Evolutionary conservation across 2,888 invertebrate species (phyloP).

Genomic region (Aspidiotus rigidus): DNA sequence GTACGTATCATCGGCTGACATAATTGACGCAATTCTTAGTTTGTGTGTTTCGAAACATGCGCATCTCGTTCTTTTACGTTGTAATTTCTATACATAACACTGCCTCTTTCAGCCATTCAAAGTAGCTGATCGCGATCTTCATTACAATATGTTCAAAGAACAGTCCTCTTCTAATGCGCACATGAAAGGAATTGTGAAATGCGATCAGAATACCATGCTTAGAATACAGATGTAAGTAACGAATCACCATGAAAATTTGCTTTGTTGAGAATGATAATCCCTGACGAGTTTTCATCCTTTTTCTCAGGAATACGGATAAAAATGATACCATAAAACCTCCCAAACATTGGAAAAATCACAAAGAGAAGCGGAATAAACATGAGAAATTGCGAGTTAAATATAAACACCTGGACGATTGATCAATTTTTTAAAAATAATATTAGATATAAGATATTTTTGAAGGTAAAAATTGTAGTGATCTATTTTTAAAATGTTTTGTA

Average conservation of each 20-base stretch:
- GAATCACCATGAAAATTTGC: not conserved
- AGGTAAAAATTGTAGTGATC: no score
- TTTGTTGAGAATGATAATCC: not conserved
- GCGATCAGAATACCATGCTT: conserved; percentile 9
- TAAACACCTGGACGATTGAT: conserved; percentile 70
- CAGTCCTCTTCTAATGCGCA: conserved; percentile 18
- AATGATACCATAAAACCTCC: no score
- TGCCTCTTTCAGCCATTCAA: conserved; percentile 24
- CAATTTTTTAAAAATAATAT: no score
- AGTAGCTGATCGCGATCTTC: conserved; percentile 25
- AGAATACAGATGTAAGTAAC: conserved; percentile 6
- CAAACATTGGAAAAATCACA: conserved; percentile 75
- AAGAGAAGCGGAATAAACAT: conserved; percentile 78
- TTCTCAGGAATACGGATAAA: conserved; percentile 1
- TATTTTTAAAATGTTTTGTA: no score
- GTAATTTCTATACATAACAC: not conserved
- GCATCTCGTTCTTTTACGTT: not conserved
- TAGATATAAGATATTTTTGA: no score
- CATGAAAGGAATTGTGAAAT: conserved; percentile 13
- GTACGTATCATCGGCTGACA: not conserved
- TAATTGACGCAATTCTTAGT: no score
- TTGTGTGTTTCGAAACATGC: not conserved
- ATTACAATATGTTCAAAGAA: conserved; percentile 20
- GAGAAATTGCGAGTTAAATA: conserved; percentile 85
- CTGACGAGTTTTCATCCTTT: not conserved